Conservation (phyloP, 2,888 invertebrate species). For the Rhyacophila evoluta region DNA sequence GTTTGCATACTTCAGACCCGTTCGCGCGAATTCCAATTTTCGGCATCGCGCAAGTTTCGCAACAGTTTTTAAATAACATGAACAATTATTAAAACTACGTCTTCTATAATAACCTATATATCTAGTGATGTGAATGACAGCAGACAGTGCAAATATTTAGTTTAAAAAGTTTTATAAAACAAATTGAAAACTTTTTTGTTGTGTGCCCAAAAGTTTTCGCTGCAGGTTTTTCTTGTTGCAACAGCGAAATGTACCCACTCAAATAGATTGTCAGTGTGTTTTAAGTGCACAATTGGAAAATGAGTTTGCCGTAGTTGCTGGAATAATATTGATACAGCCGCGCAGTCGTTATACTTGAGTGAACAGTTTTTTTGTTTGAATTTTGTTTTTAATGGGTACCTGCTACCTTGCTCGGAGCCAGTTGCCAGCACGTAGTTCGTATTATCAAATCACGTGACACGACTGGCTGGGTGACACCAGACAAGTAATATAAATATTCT, state of each 20-base stretch:
- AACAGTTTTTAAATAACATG: background rate
- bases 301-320: background rate
- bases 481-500: background rate
- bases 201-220: background rate
- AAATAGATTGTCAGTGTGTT: background rate
- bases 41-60: background rate
- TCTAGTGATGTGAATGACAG: background rate
- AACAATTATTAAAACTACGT: slow-evolving; percentile 4
- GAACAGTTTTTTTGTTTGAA: slow-evolving; percentile 17
- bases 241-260: background rate
- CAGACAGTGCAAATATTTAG: background rate
- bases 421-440: slow-evolving; percentile 8
- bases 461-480: background rate
- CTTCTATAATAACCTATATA: background rate
- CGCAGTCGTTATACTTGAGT: slow-evolving; percentile 13
- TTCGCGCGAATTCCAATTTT: slow-evolving; percentile 21
- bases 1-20: background rate
- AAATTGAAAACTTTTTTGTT: background rate
- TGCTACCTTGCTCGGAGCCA: slow-evolving; percentile 1
- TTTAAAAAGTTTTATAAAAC: background rate
- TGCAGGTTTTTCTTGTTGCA: background rate
- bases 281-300: background rate
- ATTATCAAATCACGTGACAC: slow-evolving; percentile 16
- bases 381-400: slow-evolving; percentile 18
- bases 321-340: slow-evolving; percentile 6